Evolutionary conservation across 1,140 invertebrate species (phyloP).

Genomic region (Amphibalanus amphitrite): DNA sequence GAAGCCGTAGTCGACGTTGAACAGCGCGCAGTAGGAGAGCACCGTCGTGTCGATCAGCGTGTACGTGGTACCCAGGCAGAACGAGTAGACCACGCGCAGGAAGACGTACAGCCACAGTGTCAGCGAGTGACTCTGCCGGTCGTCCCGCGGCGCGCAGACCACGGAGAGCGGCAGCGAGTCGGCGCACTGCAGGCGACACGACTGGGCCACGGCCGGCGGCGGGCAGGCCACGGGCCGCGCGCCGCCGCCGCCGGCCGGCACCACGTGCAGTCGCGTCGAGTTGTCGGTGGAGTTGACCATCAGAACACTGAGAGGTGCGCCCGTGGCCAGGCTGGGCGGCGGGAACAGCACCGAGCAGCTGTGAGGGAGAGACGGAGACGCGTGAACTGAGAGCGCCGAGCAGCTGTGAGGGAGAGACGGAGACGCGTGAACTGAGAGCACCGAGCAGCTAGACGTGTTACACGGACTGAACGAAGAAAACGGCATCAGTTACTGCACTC

Average conservation of each 20-base stretch:
- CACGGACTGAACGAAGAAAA: too few relatives aligned
- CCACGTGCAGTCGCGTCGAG: not conserved
- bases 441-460: too few relatives aligned
- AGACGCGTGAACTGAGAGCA: too few relatives aligned
- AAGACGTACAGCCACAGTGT: not conserved
- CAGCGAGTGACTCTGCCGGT: not conserved
- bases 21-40: conserved; percentile 5
- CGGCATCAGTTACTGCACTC: too few relatives aligned
- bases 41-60: conserved; percentile 9
- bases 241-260: not conserved
- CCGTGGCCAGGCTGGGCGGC: not conserved
- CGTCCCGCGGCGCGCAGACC: not conserved
- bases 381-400: too few relatives aligned
- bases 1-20: conserved; percentile 11
- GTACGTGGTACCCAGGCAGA: conserved; percentile 1
- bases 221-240: not conserved
- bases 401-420: too few relatives aligned
- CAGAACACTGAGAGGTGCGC: not conserved
- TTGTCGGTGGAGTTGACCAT: not conserved
- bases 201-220: too few relatives aligned
- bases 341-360: not conserved
- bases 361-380: not conserved
- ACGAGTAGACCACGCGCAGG: not conserved
- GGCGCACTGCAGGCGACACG: not conserved
- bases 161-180: not conserved